A percentile compares a stretch with the other conserved stretches of the same genome.
These are phyloP conservation scores for Gasterosteus nipponicus DNA, from an alignment of 2,113 vertebrate species.

Conservation along the genomic window DNA sequence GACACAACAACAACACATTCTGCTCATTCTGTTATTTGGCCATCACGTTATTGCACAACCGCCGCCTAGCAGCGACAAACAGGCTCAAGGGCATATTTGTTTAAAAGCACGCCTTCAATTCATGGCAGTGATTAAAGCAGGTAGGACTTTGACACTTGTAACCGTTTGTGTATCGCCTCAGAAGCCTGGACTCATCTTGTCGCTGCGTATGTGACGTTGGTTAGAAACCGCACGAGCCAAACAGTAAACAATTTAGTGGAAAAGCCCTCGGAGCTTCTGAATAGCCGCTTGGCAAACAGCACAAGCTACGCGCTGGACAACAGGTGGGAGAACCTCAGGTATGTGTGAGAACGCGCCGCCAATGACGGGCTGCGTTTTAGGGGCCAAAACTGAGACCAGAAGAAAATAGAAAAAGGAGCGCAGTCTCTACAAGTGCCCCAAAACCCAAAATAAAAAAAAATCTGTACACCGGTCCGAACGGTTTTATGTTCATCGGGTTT, in stretches of 20 bases:
- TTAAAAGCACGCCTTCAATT: conserved; percentile 44
- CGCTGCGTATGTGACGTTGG: neutral
- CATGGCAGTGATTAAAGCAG: conserved; percentile 21
- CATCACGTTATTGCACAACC: conserved; percentile 20
- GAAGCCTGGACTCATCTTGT: neutral
- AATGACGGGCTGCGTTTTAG: conserved; percentile 37
- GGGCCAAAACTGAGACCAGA: conserved; percentile 25
- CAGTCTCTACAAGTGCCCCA: conserved; percentile 15
- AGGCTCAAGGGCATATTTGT: conserved; percentile 29
- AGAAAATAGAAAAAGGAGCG: neutral
- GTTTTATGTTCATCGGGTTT: neutral
- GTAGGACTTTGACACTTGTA: conserved; percentile 46
- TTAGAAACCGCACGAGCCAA: neutral
- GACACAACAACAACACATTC: neutral
- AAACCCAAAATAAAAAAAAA: conserved; percentile 20
- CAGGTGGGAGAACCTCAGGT: conserved; percentile 43
- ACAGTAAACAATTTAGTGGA: neutral
- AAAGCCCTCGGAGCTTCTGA: neutral
- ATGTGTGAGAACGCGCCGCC: conserved; percentile 59
- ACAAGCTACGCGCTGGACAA: conserved; percentile 19
- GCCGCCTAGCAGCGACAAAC: neutral
- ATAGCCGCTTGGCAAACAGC: conserved; percentile 14
- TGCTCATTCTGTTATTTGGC: neutral
- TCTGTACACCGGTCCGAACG: neutral
- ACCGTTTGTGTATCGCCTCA: neutral